These are phyloP conservation scores for Platysternon megacephalum DNA, from an alignment of 2,113 vertebrate species.

Conservation along the genomic window DNA sequence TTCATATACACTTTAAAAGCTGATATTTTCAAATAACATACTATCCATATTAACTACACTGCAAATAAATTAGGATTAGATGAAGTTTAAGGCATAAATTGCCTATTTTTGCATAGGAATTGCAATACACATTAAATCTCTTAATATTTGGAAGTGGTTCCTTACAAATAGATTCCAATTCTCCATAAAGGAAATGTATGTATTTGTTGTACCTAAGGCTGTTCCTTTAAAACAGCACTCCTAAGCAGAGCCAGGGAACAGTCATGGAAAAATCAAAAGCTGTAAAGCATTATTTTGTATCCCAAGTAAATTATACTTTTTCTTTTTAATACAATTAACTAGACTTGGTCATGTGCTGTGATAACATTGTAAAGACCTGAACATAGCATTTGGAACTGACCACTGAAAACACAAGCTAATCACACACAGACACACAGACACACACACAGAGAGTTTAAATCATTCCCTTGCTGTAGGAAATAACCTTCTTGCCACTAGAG, in stretches of 20 bases:
- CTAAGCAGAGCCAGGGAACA: neutral
- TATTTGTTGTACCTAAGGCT: neutral
- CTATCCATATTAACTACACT: neutral
- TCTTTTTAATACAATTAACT: neutral
- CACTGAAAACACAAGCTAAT: too few species aligned
- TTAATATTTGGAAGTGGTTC: neutral
- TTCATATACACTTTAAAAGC: conserved; percentile 46
- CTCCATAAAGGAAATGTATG: neutral
- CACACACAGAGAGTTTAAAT: neutral
- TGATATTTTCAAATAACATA: conserved; percentile 59
- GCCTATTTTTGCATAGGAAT: neutral
- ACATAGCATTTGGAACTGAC: neutral
- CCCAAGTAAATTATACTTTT: neutral
- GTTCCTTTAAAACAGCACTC: neutral
- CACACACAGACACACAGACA: too few species aligned
- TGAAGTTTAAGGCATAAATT: neutral
- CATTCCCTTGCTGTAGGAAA: neutral
- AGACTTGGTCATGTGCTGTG: neutral
- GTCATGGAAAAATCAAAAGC: neutral
- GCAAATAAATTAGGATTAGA: neutral
- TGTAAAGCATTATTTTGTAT: neutral
- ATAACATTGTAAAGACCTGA: neutral
- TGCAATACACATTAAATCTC: neutral
- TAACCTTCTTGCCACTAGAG: neutral
- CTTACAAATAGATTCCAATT: neutral